Evolutionary conservation across 1,140 invertebrate genomes (phyloP), one percentile per base, ranked within the genome.

Genomic region (Augochlora pura): DNA sequence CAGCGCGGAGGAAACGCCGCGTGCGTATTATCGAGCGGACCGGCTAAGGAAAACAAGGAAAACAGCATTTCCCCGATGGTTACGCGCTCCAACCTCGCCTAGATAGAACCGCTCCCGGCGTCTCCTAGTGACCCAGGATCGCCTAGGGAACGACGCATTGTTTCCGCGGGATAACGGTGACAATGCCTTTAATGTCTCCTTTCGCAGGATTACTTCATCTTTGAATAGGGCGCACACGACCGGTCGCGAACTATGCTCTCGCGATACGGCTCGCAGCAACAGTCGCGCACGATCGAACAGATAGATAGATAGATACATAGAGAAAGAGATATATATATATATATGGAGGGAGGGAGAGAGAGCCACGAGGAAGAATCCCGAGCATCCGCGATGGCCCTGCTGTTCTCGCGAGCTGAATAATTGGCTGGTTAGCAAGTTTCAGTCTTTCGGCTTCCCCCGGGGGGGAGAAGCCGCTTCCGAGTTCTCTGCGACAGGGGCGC

Each of bases 171-270:
- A 46, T 64, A 78, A 71, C 16, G 60, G 72, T 66, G 66, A 84
- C 79, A 84, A 86, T 84, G 46, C 64, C 27, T 73, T 52, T 65
- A 79, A 86, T 79, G 82, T 72, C 65, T 39, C 75, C 63, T 71
- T 84, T 72, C 80, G 57, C 60, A 71, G 81, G 65, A 18, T 63
- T 49, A 16, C 46, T 39, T 69, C 74, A 66, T 16, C 46, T 65
- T 62, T 65, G 60, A 73, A 78, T 78, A 59, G 49, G 10, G 18
- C 27, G 38, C 14, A 25, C 16, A 25, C 16, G 46, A 16, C 25
- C 54, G 18, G 10, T 23, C 54, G 49, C 49, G 49, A 52, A 18
- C 49, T 21, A 7, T 52, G 16, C 18, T 49, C 49, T 6, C 18
- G 16, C 18, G 64, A 46, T 69, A 18, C 25, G 10, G 3, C 5